Evolutionary conservation across 2,888 invertebrate species (phyloP).

Genomic region (Tholera decimalis): DNA sequence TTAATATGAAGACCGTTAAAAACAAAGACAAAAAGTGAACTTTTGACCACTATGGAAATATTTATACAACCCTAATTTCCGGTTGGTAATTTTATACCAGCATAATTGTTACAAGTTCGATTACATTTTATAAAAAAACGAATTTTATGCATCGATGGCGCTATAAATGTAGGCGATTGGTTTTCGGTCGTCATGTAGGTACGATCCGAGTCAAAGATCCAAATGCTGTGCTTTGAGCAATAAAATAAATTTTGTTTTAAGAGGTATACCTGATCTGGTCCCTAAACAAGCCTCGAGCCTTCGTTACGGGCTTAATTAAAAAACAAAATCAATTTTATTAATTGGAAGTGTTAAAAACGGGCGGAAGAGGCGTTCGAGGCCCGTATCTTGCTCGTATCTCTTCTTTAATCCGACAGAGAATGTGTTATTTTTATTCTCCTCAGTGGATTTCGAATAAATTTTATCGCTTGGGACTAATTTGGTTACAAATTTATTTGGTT

Average conservation of each 20-base stretch:
- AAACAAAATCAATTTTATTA: slow-evolving; percentile 92
- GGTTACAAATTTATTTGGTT: slow-evolving; percentile 92
- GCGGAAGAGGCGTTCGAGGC: slow-evolving; percentile 87
- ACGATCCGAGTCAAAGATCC: slow-evolving; percentile 77
- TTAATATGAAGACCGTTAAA: slow-evolving; percentile 40
- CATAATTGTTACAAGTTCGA: slow-evolving; percentile 75
- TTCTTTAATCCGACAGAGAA: slow-evolving; percentile 90
- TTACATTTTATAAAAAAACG: slow-evolving; percentile 80
- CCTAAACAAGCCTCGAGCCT: slow-evolving; percentile 85
- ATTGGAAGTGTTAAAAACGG: slow-evolving; percentile 91
- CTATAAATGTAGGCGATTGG: slow-evolving; percentile 81
- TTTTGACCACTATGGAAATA: slow-evolving; percentile 67
- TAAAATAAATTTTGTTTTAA: slow-evolving; percentile 90
- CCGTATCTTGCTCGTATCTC: slow-evolving; percentile 90
- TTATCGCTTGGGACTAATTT: slow-evolving; percentile 91
- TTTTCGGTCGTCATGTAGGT: slow-evolving; percentile 75
- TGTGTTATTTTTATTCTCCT: slow-evolving; percentile 91
- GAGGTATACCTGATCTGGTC: slow-evolving; percentile 86
- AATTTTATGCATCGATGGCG: slow-evolving; percentile 78
- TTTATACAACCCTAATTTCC: slow-evolving; percentile 74
- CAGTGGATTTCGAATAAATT: slow-evolving; percentile 91
- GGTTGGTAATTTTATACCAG: slow-evolving; percentile 74
- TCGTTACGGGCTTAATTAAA: slow-evolving; percentile 90
- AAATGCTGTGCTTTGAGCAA: slow-evolving; percentile 86
- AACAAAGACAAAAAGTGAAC: slow-evolving; percentile 48